Evolutionary conservation across 2,888 invertebrate genomes (phyloP).

Genomic region (Melolontha melolontha): DNA sequence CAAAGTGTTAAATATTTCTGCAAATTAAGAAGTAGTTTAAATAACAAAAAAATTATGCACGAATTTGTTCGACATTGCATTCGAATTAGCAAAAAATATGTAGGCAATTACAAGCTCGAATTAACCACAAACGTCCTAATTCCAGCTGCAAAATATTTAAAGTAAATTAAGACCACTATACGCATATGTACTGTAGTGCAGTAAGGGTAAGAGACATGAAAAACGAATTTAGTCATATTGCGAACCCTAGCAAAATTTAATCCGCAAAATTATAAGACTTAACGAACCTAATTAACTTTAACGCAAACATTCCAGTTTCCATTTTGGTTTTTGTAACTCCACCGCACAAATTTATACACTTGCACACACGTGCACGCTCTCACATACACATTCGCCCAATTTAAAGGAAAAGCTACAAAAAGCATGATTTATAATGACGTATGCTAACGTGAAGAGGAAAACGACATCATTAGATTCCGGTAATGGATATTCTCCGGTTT

Average conservation of each 20-base stretch:
- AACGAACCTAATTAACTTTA: constrained; percentile 36
- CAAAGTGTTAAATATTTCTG: too few relatives aligned
- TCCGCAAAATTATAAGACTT: constrained; percentile 32
- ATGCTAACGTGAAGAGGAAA: constrained; percentile 36
- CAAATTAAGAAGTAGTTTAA: background rate
- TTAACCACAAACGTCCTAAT: constrained; percentile 8
- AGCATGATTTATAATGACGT: constrained; percentile 38
- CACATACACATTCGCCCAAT: background rate
- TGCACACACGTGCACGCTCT: background rate
- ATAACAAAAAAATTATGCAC: background rate
- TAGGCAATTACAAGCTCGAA: background rate
- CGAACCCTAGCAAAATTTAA: constrained; percentile 33
- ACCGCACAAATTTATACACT: constrained; percentile 14
- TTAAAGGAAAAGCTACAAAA: constrained; percentile 32
- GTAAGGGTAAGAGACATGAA: constrained; percentile 23
- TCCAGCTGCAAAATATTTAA: constrained; percentile 19
- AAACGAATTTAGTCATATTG: constrained; percentile 30
- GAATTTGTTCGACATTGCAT: background rate
- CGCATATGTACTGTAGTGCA: constrained; percentile 16
- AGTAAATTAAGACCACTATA: constrained; percentile 27
- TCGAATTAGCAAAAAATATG: constrained; percentile 3
- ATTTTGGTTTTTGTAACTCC: constrained; percentile 32
- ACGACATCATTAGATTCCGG: constrained; percentile 42
- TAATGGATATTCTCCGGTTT: constrained; percentile 34
- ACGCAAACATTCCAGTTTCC: constrained; percentile 26